Percentiles rank a stretch among this genome's conserved stretches.
phyloP scores from a whole-genome alignment of 2,113 vertebrate genomes.

The Agapornis roseicollis region DNA sequence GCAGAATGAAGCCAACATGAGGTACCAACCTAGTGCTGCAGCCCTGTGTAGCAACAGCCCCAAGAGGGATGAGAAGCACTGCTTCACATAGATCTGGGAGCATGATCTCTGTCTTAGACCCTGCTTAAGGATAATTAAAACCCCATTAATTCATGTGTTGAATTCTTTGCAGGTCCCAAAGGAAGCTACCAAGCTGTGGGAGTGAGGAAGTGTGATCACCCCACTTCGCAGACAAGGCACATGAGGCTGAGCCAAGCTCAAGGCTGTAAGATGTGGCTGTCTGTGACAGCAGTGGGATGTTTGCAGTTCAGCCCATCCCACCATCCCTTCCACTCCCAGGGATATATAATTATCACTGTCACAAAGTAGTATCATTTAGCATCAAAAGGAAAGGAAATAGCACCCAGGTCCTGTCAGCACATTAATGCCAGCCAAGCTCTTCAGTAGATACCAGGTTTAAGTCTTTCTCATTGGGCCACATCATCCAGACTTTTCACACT shows the following conservation, averaged over 20 bases:
- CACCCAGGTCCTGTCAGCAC: background rate
- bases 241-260: background rate
- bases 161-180: background rate
- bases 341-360: background rate
- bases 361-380: background rate
- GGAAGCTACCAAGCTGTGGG: conserved; percentile 4
- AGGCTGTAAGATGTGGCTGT: background rate
- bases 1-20: background rate
- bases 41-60: background rate
- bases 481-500: background rate
- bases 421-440: background rate
- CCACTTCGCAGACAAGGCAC: conserved; percentile 10
- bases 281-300: background rate
- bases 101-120: background rate
- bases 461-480: background rate
- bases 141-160: background rate
- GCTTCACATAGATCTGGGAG: background rate
- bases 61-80: accelerated
- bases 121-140: background rate
- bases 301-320: background rate
- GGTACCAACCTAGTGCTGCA: accelerated
- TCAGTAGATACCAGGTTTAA: background rate
- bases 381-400: background rate
- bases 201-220: background rate
- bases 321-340: background rate